Evolutionary conservation across 2,113 vertebrate species (phyloP).

Genomic region (Nematolebias whitei): DNA sequence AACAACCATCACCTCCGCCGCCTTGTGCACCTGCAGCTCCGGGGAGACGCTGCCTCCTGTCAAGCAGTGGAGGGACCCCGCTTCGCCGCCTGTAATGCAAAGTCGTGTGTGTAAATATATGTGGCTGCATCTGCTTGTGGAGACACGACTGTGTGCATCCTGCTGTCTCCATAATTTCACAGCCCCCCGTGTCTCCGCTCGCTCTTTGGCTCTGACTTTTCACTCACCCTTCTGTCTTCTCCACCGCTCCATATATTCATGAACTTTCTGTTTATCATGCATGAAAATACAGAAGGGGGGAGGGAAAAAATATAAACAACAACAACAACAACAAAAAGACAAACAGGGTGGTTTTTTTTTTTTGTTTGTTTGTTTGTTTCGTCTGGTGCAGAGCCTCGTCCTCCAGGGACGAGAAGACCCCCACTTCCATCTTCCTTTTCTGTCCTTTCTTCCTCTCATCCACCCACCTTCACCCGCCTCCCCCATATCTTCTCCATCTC

Average conservation of each 20-base stretch:
- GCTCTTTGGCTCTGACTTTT: constrained; percentile 62
- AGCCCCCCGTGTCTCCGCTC: constrained; percentile 36
- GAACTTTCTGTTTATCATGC: constrained; percentile 83
- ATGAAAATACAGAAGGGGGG: constrained; percentile 72
- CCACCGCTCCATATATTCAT: constrained; percentile 82
- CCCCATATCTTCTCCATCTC: constrained; percentile 60
- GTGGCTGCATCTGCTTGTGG: constrained; percentile 21
- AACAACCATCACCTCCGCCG: constrained; percentile 53
- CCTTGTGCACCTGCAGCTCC: constrained; percentile 52
- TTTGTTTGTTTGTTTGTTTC: constrained; percentile 72
- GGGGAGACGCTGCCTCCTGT: constrained; percentile 68
- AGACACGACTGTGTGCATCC: constrained; percentile 9
- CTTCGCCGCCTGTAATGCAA: constrained; percentile 28
- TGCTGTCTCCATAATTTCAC: constrained; percentile 57
- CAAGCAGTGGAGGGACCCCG: constrained; percentile 62
- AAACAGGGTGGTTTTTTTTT: constrained; percentile 75
- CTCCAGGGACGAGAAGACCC: constrained; percentile 77
- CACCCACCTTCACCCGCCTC: constrained; percentile 26
- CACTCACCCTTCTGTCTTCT: constrained; percentile 49
- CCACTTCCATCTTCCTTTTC: constrained; percentile 59
- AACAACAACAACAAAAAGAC: constrained; percentile 58
- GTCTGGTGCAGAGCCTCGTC: constrained; percentile 64
- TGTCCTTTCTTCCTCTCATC: constrained; percentile 37
- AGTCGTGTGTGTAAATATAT: constrained; percentile 35
- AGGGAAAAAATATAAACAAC: constrained; percentile 52